Conservation (phyloP, 2,113 vertebrate species). For the Sinocyclocheilus grahami region DNA sequence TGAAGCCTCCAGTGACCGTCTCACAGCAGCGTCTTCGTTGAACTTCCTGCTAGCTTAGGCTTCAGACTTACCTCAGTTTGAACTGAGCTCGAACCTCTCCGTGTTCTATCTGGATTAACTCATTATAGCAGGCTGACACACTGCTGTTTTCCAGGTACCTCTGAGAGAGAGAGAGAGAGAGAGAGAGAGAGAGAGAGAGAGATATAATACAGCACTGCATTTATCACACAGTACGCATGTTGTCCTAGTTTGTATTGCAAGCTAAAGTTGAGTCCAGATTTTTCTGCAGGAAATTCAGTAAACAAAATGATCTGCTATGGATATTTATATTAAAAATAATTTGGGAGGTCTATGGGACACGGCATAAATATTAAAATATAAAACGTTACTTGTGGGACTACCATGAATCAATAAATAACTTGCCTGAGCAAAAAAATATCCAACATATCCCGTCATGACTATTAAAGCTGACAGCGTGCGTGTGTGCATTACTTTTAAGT, state of each 20-base stretch:
- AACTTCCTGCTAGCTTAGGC: neutral
- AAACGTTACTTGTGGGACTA: neutral
- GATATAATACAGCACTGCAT: constrained; percentile 27
- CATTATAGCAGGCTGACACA: constrained; percentile 90
- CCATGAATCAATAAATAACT: neutral
- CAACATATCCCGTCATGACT: neutral
- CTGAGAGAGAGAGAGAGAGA: constrained; percentile 72
- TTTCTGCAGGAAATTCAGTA: neutral
- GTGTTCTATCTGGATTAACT: constrained; percentile 90
- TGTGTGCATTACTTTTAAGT: neutral
- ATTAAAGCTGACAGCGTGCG: too few relatives aligned
- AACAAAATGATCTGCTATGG: neutral
- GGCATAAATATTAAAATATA: neutral
- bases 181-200: constrained; percentile 46
- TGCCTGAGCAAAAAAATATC: neutral
- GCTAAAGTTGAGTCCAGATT: neutral
- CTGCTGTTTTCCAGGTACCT: constrained; percentile 91
- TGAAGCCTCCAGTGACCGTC: neutral
- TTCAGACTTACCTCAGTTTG: constrained; percentile 86
- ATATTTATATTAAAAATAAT: neutral
- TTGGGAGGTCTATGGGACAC: neutral
- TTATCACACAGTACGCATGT: neutral
- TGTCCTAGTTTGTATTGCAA: neutral
- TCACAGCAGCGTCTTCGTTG: neutral
- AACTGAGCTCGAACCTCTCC: constrained; percentile 93